Evolutionary conservation across 2,888 invertebrate species (phyloP).

Genomic region (Caenorhabditis becei): DNA sequence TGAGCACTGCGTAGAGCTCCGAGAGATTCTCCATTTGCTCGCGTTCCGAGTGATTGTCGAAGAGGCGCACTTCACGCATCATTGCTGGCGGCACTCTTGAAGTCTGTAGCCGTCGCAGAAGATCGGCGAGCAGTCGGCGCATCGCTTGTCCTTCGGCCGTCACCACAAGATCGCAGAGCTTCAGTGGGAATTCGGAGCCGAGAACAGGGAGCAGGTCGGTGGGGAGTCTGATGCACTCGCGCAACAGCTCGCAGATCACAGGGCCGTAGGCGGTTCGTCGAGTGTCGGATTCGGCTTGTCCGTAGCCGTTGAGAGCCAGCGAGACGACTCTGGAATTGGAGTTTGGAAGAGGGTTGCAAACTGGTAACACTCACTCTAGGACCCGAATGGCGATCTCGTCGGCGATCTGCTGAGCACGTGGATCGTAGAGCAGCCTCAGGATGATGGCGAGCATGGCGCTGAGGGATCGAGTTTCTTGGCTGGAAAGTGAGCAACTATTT

Average conservation of each 20-base stretch:
- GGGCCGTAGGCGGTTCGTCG: constrained; percentile 65
- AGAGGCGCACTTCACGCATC: constrained; percentile 76
- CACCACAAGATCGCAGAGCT: constrained; percentile 68
- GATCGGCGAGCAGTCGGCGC: constrained; percentile 52
- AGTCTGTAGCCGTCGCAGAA: constrained; percentile 31
- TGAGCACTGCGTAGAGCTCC: constrained; percentile 87
- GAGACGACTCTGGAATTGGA: constrained; percentile 69
- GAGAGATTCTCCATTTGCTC: constrained; percentile 80
- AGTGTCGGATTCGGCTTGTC: constrained; percentile 62
- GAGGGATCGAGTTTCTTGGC: constrained; percentile 68
- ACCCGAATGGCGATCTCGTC: constrained; percentile 63
- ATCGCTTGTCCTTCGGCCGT: constrained; percentile 65
- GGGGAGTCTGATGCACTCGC: constrained; percentile 63
- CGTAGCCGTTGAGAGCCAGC: constrained; percentile 62
- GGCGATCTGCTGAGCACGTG: constrained; percentile 57
- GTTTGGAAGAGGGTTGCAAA: neutral
- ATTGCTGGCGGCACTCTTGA: constrained; percentile 20
- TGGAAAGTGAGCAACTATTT: no score
- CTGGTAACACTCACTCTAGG: constrained; percentile 63
- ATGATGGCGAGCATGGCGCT: constrained; percentile 71
- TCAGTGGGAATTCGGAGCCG: constrained; percentile 63
- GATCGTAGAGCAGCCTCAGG: constrained; percentile 64
- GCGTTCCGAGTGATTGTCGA: constrained; percentile 78
- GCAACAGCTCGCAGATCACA: constrained; percentile 66
- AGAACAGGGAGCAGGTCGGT: constrained; percentile 61